Conservation (phyloP, 92 coral and sea anemone species). For the Blastomussa wellsi region DNA sequence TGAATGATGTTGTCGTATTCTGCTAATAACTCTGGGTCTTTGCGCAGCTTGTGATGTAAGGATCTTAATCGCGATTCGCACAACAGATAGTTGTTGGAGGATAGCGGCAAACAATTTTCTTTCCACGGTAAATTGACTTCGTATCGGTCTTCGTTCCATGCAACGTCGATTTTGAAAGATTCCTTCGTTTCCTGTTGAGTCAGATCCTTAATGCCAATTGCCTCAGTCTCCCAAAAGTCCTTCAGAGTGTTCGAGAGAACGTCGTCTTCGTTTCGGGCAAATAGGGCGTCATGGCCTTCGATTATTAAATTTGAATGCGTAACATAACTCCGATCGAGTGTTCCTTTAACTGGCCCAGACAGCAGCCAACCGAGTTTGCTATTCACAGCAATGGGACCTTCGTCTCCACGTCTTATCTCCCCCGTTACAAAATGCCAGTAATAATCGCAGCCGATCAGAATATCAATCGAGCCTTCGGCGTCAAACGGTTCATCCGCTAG, state of each 20-base stretch:
- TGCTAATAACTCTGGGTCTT: constrained; percentile 1
- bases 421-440: constrained; percentile 55
- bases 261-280: not conserved
- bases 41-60: constrained; percentile 22
- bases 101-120: not conserved
- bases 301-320: not conserved
- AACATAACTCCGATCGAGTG: not conserved
- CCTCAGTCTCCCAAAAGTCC: constrained; percentile 16
- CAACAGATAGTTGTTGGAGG: constrained; percentile 4
- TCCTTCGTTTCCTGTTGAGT: constrained; percentile 9
- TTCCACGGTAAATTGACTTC: constrained; percentile 49
- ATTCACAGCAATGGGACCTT: constrained; percentile 45
- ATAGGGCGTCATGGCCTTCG: not conserved
- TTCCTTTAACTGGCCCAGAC: constrained; percentile 5
- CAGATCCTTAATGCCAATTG: constrained; percentile 5
- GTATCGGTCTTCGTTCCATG: constrained; percentile 26
- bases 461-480: constrained; percentile 21
- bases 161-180: not conserved
- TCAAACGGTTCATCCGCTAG: constrained; percentile 45
- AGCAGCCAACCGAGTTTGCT: constrained; percentile 40
- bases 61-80: not conserved
- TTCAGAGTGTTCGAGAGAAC: not conserved
- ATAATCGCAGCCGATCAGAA: constrained; percentile 30
- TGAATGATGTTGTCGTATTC: constrained; percentile 32
- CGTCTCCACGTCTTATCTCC: constrained; percentile 35